Evolutionary conservation across 2,888 invertebrate species (phyloP).

Genomic region (Phyllotreta cruciferae): DNA sequence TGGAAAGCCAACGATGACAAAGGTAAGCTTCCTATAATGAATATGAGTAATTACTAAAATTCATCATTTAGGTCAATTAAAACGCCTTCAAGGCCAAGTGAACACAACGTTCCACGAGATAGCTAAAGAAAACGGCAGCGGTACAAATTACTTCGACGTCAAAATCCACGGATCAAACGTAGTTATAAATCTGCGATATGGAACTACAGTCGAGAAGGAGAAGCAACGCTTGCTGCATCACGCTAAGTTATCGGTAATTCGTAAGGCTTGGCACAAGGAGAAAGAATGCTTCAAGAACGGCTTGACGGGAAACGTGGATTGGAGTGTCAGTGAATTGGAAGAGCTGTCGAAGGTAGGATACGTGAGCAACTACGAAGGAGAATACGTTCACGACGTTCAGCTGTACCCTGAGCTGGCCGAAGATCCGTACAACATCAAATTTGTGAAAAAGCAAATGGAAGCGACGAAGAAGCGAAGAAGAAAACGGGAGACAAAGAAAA

Average conservation of each 20-base stretch:
- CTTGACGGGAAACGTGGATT: conserved; percentile 79
- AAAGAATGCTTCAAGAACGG: conserved; percentile 83
- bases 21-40: conserved; percentile 57
- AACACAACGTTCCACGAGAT: conserved; percentile 92
- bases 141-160: conserved; percentile 81
- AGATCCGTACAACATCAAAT: conserved; percentile 93
- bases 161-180: conserved; percentile 91
- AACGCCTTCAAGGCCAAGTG: conserved; percentile 87
- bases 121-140: conserved; percentile 72
- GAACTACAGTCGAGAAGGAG: conserved; percentile 89
- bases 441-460: conserved; percentile 80
- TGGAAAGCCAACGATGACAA: conserved; percentile 90
- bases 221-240: conserved; percentile 88
- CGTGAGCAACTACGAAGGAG: conserved; percentile 86
- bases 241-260: conserved; percentile 84
- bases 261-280: conserved; percentile 93
- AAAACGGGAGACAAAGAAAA: conserved; percentile 66
- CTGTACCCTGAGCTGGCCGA: conserved; percentile 93
- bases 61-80: conserved; percentile 71
- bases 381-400: conserved; percentile 89
- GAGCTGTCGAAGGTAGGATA: conserved; percentile 86
- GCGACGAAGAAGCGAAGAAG: conserved; percentile 75
- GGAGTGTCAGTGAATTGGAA: conserved; percentile 87
- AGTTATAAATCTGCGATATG: conserved; percentile 92
- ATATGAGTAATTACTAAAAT: neutral